phyloP scores from a whole-genome alignment of 1,140 invertebrate genomes.

The Apocrypta bakeri region DNA sequence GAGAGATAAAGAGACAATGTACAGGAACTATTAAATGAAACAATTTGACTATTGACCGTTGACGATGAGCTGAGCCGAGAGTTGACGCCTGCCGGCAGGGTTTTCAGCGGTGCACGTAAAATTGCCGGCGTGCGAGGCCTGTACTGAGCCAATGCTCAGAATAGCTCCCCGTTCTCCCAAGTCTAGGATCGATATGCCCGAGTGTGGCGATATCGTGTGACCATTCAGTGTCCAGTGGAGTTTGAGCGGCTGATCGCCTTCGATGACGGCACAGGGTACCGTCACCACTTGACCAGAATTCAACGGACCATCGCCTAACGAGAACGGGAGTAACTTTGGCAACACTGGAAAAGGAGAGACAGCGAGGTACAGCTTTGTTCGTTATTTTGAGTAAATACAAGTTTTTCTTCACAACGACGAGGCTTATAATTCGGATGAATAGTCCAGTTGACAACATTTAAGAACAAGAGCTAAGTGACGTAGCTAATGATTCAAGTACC shows the following conservation, averaged over 20 bases:
- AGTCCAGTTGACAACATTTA: too few relatives aligned
- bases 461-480: too few relatives aligned
- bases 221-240: conserved; percentile 78
- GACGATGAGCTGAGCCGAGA: conserved; percentile 80
- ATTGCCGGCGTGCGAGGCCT: conserved; percentile 83
- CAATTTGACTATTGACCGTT: conserved; percentile 77
- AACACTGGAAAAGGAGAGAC: conserved; percentile 74
- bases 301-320: conserved; percentile 76
- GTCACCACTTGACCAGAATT: conserved; percentile 75
- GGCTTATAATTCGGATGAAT: not conserved
- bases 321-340: conserved; percentile 78
- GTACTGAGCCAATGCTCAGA: conserved; percentile 83
- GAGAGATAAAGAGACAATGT: not conserved
- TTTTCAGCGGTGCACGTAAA: conserved; percentile 89
- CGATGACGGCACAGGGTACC: conserved; percentile 73
- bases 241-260: conserved; percentile 77
- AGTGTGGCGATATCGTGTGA: conserved; percentile 76
- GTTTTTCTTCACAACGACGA: not conserved
- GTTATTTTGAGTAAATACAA: not conserved
- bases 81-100: conserved; percentile 79
- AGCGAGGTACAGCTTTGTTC: not conserved
- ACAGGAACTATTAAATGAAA: conserved; percentile 38
- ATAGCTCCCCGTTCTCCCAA: conserved; percentile 81
- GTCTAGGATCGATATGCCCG: conserved; percentile 79
- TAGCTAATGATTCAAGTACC: too few relatives aligned